Base-by-base conservation (phyloP, 2,888 invertebrate genomes). In the Drymonia ruficornis region DNA sequence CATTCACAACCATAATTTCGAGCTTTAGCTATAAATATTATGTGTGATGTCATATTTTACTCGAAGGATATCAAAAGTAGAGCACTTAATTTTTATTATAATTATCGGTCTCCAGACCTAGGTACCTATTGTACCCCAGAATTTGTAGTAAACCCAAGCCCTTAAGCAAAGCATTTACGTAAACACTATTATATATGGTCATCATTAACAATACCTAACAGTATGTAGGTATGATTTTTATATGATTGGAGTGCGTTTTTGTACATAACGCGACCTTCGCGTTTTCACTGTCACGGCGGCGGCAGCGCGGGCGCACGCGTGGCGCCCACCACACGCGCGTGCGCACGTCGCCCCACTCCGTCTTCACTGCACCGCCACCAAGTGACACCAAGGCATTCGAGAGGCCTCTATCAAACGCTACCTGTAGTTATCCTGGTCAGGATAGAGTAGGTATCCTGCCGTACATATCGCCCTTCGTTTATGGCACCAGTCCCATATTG, bases 261-360 rank as follows among this genome's bases (percentile, higher is more conserved):
- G 23, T 56, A 40, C 42, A 50, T 23, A 54, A 50, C 50, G 62
- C 50, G 77, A 52, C 81, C 80, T 81, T 80, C 71, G 52, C 56
- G 59, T 68, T 78, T 80, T 82, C 82, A 80, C 74, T 82, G 79
- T 69, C 80, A 78, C 72, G 76, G 68, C 36, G 13, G n/a, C n/a
- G 38, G 42, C 71, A 74, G 68, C 53, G 53, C 67, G 15, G 15
- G 55, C 57, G 57, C 62, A 65, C 65, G 67, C 52, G 47, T 61
- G 61, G 56, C 64, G 64, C 63, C 62, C 56, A 61, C 55, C 16
- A n/a, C 46, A 16, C 50, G 49, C 31, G 46, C 52, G 53, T 48
- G 46, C 18, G 40, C 55, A 40, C 42, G 50, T 55, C 19, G 38
- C 43, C 9, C 18, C 48, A 13, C 43, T 45, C 38, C 42, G 44